phyloP scores from a whole-genome alignment of 2,113 vertebrate genomes.

The Accipiter cooperii region DNA sequence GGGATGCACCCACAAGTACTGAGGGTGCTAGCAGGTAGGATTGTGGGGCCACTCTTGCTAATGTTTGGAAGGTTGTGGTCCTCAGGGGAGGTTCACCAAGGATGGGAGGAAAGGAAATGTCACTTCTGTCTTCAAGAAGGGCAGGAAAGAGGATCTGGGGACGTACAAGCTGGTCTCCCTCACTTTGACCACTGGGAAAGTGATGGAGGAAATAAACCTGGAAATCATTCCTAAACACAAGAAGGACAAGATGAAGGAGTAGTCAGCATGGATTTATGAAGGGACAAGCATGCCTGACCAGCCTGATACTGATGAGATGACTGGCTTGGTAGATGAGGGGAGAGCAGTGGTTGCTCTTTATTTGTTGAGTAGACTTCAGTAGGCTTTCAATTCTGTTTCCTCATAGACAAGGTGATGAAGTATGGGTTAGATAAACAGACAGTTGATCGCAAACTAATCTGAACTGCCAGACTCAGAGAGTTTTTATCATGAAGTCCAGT shows the following conservation, averaged over 20 bases:
- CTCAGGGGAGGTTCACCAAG: neutral
- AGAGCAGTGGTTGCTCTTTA: neutral
- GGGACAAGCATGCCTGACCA: neutral
- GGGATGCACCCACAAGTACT: neutral
- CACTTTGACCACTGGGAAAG: neutral
- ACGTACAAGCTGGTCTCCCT: neutral
- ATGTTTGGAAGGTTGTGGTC: neutral
- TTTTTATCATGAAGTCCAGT: neutral
- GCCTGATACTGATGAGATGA: neutral
- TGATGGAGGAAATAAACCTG: neutral
- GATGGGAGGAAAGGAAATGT: neutral
- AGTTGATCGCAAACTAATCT: neutral
- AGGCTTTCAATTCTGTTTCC: neutral
- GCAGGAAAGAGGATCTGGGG: neutral
- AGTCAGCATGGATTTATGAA: neutral
- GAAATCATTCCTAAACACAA: neutral
- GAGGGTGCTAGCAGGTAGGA: neutral
- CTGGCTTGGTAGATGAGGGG: neutral
- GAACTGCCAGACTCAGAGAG: neutral
- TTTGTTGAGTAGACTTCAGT: neutral
- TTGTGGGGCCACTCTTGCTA: neutral
- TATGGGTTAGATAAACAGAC: neutral
- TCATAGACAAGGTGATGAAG: neutral
- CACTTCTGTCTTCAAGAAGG: neutral
- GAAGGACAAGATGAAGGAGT: neutral